Evolutionary conservation across 2,888 invertebrate genomes (phyloP).

Genomic region (Macaria notata): DNA sequence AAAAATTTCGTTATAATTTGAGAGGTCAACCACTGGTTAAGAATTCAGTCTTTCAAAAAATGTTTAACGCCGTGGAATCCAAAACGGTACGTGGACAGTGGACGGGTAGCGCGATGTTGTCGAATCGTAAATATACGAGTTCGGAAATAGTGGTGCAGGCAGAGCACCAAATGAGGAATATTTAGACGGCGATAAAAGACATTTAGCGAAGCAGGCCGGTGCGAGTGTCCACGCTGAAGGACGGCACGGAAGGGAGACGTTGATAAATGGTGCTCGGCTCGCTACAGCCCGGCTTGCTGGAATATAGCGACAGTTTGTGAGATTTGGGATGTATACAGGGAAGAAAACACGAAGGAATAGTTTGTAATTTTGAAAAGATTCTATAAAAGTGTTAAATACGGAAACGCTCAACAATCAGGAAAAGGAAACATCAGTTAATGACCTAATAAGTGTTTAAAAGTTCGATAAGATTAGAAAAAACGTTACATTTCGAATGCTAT

Average conservation of each 20-base stretch:
- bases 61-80: conserved; percentile 13
- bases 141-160: conserved; percentile 23
- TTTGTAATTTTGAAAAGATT: too few relatives aligned
- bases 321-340: too few relatives aligned
- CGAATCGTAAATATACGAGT: conserved; percentile 31
- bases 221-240: conserved; percentile 47
- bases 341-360: too few relatives aligned
- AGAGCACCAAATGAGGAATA: conserved; percentile 40
- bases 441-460: too few relatives aligned
- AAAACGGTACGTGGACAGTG: conserved; percentile 4
- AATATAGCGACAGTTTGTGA: conserved; percentile 19
- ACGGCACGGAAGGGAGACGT: conserved; percentile 44
- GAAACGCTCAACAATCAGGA: too few relatives aligned
- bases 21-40: conserved; percentile 17
- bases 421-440: too few relatives aligned
- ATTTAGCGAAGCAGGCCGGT: conserved; percentile 37
- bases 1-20: conserved; percentile 6
- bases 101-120: conserved; percentile 7
- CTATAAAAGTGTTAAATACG: too few relatives aligned
- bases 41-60: conserved; percentile 11
- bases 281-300: conserved; percentile 37
- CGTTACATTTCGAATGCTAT: too few relatives aligned
- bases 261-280: conserved; percentile 44
- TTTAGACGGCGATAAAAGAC: conserved; percentile 45
- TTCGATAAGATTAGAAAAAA: too few relatives aligned